phyloP scores from a whole-genome alignment of 2,888 invertebrate species.

The Dolomedes plantarius region DNA sequence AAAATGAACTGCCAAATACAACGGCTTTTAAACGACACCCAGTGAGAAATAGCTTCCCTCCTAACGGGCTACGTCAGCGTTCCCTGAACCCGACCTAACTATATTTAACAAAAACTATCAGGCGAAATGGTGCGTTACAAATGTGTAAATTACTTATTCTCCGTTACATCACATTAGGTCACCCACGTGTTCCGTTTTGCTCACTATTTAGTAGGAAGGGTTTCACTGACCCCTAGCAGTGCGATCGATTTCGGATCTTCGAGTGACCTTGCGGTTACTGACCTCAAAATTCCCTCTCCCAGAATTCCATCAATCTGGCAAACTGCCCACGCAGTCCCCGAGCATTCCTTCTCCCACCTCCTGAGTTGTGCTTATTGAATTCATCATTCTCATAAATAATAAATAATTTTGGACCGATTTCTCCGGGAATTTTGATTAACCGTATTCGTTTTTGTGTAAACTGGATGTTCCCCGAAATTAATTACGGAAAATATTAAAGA shows the following conservation, averaged over 20 bases:
- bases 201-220: background rate
- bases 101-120: too few species aligned
- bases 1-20: too few species aligned
- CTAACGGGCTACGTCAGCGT: too few species aligned
- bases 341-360: background rate
- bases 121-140: too few species aligned
- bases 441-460: too few species aligned
- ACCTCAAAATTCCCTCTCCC: background rate
- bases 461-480: too few species aligned
- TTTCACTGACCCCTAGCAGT: constrained; percentile 3
- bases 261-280: background rate
- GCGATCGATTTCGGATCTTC: background rate
- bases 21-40: too few species aligned
- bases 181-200: background rate
- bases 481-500: too few species aligned
- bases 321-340: background rate
- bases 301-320: background rate
- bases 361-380: background rate
- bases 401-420: background rate
- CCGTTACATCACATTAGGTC: background rate
- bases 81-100: too few species aligned
- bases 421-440: too few species aligned
- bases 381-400: background rate
- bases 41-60: too few species aligned
- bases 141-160: background rate